Percentiles rank a stretch among this genome's conserved stretches.
Conservation (phyloP, 2,113 vertebrate genomes). For the Gila orcuttii region DNA sequence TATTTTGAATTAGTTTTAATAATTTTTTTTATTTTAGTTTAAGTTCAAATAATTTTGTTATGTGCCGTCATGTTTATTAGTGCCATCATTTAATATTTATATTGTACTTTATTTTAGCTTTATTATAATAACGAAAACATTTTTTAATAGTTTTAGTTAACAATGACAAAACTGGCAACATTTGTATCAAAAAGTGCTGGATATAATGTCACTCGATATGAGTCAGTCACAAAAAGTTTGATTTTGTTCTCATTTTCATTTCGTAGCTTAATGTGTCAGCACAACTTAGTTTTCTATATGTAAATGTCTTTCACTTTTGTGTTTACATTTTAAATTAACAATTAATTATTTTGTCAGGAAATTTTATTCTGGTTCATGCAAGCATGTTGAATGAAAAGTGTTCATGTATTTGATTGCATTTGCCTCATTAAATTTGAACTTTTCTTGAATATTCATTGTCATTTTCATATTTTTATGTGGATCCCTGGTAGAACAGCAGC, state of each 20-base stretch:
- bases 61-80: not conserved
- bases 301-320: not conserved
- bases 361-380: not conserved
- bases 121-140: not conserved
- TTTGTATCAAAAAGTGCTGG: not conserved
- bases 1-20: not conserved
- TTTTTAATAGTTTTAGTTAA: not conserved
- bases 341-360: not conserved
- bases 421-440: not conserved
- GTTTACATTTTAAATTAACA: not conserved
- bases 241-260: slow-evolving; percentile 3
- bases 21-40: not conserved
- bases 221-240: not conserved
- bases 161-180: not conserved
- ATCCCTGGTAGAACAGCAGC: not conserved
- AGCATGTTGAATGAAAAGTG: not conserved
- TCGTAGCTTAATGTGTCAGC: not conserved
- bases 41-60: not conserved
- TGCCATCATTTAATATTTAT: not conserved
- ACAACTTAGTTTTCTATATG: not conserved
- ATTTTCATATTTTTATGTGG: not conserved
- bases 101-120: not conserved
- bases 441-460: not conserved
- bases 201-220: not conserved
- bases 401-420: not conserved